Conservation (phyloP, 2,113 vertebrate species). For the Felis catus region F.catus_Fca126_mat1.0 CM031412.1:64736001-64736500, state of each 20-base stretch:
- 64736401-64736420: conserved; percentile 59
- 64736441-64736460: conserved; percentile 68
- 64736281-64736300: neutral
- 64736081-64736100: neutral
- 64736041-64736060: neutral
- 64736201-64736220: neutral
- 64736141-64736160: neutral
- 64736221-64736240: neutral
- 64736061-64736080: neutral
- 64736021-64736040: neutral
- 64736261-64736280: neutral
- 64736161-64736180: neutral
- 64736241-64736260: neutral
- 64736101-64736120: neutral
- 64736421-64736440: conserved; percentile 14
- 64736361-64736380: conserved; percentile 65
- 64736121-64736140: neutral
- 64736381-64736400: conserved; percentile 55
- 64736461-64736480: conserved; percentile 69
- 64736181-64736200: neutral
- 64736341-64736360: conserved; percentile 72
- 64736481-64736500: conserved; percentile 55
- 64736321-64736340: conserved; percentile 44
- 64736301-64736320: neutral
- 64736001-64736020: neutral